Evolutionary conservation across 2,888 invertebrate genomes (phyloP), one percentile per base, ranked within the genome.

Genomic region (Lissocephala sabroskyi): DNA sequence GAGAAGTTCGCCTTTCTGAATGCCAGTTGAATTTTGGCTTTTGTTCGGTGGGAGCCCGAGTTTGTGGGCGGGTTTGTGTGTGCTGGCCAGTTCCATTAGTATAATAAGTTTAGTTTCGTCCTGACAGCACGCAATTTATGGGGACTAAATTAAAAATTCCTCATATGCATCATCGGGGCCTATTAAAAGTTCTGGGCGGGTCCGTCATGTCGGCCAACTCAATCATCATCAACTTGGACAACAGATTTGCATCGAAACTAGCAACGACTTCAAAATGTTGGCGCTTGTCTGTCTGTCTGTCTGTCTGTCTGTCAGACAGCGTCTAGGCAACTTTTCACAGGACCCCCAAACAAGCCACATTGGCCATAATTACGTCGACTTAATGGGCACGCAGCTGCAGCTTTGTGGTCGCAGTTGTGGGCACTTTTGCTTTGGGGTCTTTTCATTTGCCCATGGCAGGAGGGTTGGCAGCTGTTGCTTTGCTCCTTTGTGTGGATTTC

Each of bases 331-430:
- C 17, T 16, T 16, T 32, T 35, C 35, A 16, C 14, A 35, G 13
- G 18, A 37, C 23, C n/a, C 18, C 18, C 30, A 30, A 3, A 30
- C n/a, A 30, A 30, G 30, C 30, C 11, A n/a, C 37, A 37, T 11
- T 37, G 37, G 19, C 37, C 49, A 64, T 36, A 62, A 52, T 56
- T 64, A 60, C 64, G 52, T 44, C 50, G 42, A 35, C 52, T 64
- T 62, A 52, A 60, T 61, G 52, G 61, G 26, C 32, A 52, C 49
- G 61, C 52, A 33, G 44, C 39, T 52, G 65, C 50, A 59, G 61
- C 19, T 37, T 49, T 62, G 61, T 32, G 61, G 65, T 55, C 49
- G 45, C 45, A 30, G 2, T 35, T 32, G 10, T 19, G 16, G 43
- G 10, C 26, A 40, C 35, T 45, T 36, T 41, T 23, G 11, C 33